Evolutionary conservation across 92 coral and sea anemone genomes (phyloP), one percentile per base, ranked within the genome.

Genomic region (Blastomussa wellsi): DNA sequence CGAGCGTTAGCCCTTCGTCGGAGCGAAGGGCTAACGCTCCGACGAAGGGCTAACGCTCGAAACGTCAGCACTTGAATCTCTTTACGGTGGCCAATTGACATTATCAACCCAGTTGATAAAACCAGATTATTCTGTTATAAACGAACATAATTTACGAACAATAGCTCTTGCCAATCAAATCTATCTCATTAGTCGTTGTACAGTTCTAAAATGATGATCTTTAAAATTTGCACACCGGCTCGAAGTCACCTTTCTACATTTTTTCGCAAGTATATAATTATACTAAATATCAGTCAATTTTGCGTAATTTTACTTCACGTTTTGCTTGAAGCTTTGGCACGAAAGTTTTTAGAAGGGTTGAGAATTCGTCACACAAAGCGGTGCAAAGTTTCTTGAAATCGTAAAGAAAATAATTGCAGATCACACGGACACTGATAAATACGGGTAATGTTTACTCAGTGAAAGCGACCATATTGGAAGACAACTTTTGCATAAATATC

Each of bases 1-100:
- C 79, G 79, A 75, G 79, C 79, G 79, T 22, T 75, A 75, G 79
- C 79, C 79, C 79, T 75, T 75, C 79, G 79, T 75, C 79, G 79
- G 79, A 75, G 79, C 79, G 79, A 75, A 75, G 79, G 79, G 79
- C 79, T 75, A 47, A 22, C 79, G 79, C 62, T 75, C 64, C n/a
- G n/a, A n/a, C n/a, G n/a, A n/a, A n/a, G n/a, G n/a, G n/a, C n/a
- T n/a, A n/a, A n/a, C n/a, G n/a, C n/a, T n/a, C n/a, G n/a, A n/a
- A n/a, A n/a, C n/a, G n/a, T n/a, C n/a, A n/a, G n/a, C n/a, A n/a
- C n/a, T n/a, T n/a, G n/a, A n/a, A n/a, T n/a, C n/a, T n/a, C n/a
- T n/a, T n/a, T n/a, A n/a, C n/a, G n/a, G n/a, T n/a, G n/a, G n/a
- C n/a, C n/a, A n/a, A n/a, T n/a, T n/a, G n/a, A n/a, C n/a, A n/a